These are phyloP conservation scores for Potamilus streckersoni DNA, from an alignment of 1,140 invertebrate species.

Conservation along the genomic window DNA sequence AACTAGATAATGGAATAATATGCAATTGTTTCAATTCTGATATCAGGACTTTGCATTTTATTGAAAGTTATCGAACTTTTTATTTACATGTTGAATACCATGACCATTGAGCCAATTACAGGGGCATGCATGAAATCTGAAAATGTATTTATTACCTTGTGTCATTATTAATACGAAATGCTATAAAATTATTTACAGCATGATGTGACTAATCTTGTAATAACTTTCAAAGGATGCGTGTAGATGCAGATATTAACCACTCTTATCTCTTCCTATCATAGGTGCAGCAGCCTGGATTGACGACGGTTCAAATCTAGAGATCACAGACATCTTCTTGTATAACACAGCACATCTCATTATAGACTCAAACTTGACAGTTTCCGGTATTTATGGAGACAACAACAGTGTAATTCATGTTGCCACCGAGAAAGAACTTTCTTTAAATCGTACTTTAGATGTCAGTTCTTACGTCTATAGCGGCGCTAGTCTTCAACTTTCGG, in stretches of 20 bases:
- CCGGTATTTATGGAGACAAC: constrained; percentile 33
- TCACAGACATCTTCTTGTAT: constrained; percentile 35
- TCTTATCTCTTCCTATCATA: constrained; percentile 12
- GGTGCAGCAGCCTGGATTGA: constrained; percentile 42
- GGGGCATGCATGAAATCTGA: no score
- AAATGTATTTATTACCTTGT: not conserved
- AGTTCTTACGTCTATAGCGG: constrained; percentile 34
- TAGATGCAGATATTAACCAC: not conserved
- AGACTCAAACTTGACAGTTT: constrained; percentile 16
- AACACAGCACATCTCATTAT: constrained; percentile 43
- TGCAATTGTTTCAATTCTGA: no score
- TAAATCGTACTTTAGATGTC: constrained; percentile 28
- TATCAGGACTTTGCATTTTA: no score
- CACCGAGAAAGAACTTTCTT: constrained; percentile 17
- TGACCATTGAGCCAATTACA: no score
- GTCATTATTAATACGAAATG: not conserved
- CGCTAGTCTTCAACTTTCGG: constrained; percentile 25
- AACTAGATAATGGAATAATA: no score
- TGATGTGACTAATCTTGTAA: not conserved
- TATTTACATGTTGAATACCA: no score
- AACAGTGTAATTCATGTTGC: constrained; percentile 36
- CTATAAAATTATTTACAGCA: not conserved
- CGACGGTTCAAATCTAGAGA: constrained; percentile 18
- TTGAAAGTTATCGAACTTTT: no score
- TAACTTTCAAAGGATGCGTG: no score